Conservation (phyloP, 2,797 vertebrate genomes). For the Lagodon rhomboides region DNA sequence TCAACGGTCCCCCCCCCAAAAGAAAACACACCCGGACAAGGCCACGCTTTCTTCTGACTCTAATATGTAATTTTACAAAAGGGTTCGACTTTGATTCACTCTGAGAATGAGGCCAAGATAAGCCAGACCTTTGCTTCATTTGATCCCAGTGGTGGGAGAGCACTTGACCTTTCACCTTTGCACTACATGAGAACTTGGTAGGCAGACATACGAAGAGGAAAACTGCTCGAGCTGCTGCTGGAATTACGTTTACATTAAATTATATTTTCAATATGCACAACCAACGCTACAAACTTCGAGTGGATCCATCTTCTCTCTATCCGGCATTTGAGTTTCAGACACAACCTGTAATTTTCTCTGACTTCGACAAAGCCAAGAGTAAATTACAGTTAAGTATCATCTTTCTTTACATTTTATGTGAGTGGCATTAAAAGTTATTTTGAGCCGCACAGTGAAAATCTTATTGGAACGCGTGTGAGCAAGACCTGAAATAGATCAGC, state of each 20-base stretch:
- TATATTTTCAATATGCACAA: not conserved
- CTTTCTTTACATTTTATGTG: slow-evolving; percentile 4
- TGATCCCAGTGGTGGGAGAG: slow-evolving; percentile 36
- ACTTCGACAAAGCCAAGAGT: not conserved
- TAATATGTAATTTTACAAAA: not conserved
- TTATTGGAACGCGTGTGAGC: slow-evolving; percentile 10
- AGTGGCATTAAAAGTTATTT: slow-evolving; percentile 34
- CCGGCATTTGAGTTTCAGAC: not conserved
- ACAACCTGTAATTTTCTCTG: slow-evolving; percentile 19
- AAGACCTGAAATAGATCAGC: slow-evolving; percentile 30
- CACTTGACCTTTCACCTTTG: slow-evolving; percentile 62
- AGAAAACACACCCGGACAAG: not conserved
- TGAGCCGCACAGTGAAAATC: slow-evolving; percentile 11
- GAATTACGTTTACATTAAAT: not conserved
- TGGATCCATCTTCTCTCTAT: not conserved
- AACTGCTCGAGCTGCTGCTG: slow-evolving; percentile 2
- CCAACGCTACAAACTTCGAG: not conserved
- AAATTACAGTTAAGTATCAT: not conserved
- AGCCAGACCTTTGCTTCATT: slow-evolving; percentile 33
- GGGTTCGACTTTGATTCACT: too few species aligned
- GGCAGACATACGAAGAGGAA: slow-evolving; percentile 24
- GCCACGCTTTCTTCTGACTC: not conserved
- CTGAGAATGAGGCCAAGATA: slow-evolving; percentile 20
- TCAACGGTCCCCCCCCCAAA: not conserved
- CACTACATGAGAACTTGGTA: slow-evolving; percentile 33